phyloP scores from a whole-genome alignment of 2,797 vertebrate genomes.

The Thamnophis elegans region DNA sequence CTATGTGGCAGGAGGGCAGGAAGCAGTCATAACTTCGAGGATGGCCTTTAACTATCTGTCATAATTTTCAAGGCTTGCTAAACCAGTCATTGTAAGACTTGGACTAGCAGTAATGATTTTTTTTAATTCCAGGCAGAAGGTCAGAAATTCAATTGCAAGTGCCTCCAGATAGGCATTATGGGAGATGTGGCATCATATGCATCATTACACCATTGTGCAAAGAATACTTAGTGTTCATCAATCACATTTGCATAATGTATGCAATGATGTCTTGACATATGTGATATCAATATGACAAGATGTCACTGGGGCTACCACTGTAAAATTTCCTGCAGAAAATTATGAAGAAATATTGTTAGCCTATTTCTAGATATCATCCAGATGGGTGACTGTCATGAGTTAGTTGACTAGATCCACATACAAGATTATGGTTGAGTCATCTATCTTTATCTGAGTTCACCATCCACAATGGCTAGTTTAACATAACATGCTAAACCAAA shows the following conservation, averaged over 20 bases:
- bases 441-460: neutral
- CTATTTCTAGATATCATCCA: neutral
- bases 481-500: neutral
- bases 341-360: neutral
- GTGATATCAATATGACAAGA: neutral
- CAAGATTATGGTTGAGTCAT: neutral
- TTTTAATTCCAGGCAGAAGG: neutral
- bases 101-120: neutral
- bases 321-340: neutral
- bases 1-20: no score
- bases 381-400: neutral
- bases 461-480: neutral
- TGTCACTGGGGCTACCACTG: neutral
- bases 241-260: neutral
- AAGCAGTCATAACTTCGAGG: no score
- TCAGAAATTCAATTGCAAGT: neutral
- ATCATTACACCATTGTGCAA: neutral
- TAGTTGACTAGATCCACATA: neutral
- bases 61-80: no score
- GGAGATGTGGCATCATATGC: neutral
- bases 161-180: neutral
- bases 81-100: no score
- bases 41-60: no score
- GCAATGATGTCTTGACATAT: neutral
- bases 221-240: neutral